Conservation (phyloP, 2,797 vertebrate species). For the Amblyopsis hoosieri region DNA sequence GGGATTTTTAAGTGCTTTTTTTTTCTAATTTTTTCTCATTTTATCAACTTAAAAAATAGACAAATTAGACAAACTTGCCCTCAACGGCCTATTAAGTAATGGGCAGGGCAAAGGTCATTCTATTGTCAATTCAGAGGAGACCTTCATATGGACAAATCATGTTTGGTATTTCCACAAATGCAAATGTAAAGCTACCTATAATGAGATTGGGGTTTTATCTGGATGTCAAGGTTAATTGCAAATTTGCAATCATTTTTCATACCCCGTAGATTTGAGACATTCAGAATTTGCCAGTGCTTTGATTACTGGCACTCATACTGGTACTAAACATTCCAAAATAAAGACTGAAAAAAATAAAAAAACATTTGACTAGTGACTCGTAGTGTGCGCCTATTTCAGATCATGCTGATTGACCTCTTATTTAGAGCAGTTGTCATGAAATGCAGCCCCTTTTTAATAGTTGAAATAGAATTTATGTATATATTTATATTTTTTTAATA, state of each 20-base stretch:
- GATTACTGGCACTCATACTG: conserved; percentile 79
- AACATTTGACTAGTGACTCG: conserved; percentile 80
- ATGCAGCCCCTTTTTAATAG: conserved; percentile 88
- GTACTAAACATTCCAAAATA: conserved; percentile 87
- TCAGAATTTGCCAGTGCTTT: conserved; percentile 76
- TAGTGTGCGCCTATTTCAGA: conserved; percentile 84
- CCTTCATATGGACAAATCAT: conserved; percentile 64
- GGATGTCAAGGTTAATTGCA: conserved; percentile 83
- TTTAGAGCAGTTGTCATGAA: conserved; percentile 85
- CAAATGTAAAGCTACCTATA: conserved; percentile 80
- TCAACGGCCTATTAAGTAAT: conserved; percentile 68
- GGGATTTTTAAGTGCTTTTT: conserved; percentile 80
- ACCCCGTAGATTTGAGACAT: conserved; percentile 78
- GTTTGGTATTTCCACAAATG: conserved; percentile 78
- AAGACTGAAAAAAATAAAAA: conserved; percentile 75
- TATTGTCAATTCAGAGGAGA: conserved; percentile 72
- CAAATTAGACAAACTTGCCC: conserved; percentile 59
- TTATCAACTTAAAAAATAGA: conserved; percentile 73
- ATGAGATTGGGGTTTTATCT: conserved; percentile 79
- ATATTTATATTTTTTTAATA: conserved; percentile 90
- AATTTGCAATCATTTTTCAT: conserved; percentile 83
- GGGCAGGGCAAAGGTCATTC: conserved; percentile 71
- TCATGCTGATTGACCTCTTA: conserved; percentile 85
- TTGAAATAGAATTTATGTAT: conserved; percentile 89
- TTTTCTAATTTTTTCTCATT: conserved; percentile 63